phyloP scores from a whole-genome alignment of 2,113 vertebrate species.

The Origma solitaria region DNA sequence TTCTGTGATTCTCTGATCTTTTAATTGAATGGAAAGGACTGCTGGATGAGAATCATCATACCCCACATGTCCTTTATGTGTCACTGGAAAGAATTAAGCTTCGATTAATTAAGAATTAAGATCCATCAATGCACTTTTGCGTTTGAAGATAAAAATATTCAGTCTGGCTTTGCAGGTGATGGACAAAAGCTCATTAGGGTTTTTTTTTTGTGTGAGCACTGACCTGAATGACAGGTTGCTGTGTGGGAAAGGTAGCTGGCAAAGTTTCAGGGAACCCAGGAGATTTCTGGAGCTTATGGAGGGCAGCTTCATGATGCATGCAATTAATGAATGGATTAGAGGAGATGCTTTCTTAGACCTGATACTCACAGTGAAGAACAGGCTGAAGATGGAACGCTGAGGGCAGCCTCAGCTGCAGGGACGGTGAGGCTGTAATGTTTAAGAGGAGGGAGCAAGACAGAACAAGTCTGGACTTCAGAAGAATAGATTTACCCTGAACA shows the following conservation, averaged over 20 bases:
- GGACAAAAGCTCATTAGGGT: background rate
- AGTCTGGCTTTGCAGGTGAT: background rate
- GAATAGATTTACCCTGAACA: background rate
- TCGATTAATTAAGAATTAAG: too few relatives aligned
- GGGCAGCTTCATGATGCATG: background rate
- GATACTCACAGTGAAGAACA: background rate
- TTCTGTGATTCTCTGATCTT: background rate
- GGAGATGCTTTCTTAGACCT: background rate
- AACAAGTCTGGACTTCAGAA: background rate
- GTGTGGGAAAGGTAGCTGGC: background rate
- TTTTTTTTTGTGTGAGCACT: background rate
- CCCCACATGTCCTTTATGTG: background rate
- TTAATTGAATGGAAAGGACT: conserved; percentile 10
- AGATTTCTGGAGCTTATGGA: background rate
- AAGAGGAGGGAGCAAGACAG: background rate
- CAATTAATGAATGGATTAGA: background rate
- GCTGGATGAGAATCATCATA: background rate
- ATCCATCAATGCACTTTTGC: background rate
- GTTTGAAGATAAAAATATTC: background rate
- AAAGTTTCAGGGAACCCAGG: background rate
- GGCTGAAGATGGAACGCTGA: background rate
- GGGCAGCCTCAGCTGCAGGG: background rate
- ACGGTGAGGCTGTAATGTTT: background rate
- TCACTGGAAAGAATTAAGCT: background rate
- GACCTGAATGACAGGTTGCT: background rate